Evolutionary conservation across 92 coral and sea anemone genomes (phyloP).

Genomic region (Epizoanthus ramosus): DNA sequence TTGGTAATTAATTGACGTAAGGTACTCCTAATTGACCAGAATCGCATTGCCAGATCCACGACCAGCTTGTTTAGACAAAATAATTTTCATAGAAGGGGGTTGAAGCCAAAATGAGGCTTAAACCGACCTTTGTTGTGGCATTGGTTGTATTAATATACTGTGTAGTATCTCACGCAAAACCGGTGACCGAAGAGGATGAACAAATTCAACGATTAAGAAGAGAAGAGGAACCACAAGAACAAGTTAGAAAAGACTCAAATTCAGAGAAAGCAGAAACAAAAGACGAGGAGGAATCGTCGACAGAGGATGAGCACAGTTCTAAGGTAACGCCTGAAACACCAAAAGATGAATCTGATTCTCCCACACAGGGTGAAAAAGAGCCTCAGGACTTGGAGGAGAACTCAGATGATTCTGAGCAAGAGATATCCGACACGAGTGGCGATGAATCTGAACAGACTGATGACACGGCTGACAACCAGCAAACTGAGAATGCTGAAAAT

Average conservation of each 20-base stretch:
- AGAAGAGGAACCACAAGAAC: constrained; percentile 36
- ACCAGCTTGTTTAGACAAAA: constrained; percentile 51
- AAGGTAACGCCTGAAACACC: constrained; percentile 1
- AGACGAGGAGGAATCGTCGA: constrained; percentile 25
- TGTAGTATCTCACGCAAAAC: constrained; percentile 63
- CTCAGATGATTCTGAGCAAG: constrained; percentile 51
- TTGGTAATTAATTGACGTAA: constrained; percentile 80
- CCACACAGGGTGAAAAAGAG: constrained; percentile 33
- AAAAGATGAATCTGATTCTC: constrained; percentile 6
- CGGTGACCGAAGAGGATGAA: constrained; percentile 66
- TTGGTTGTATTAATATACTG: constrained; percentile 54
- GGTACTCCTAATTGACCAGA: constrained; percentile 28
- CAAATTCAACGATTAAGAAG: constrained; percentile 17
- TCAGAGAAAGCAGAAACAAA: constrained; percentile 21
- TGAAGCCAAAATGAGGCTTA: constrained; percentile 75
- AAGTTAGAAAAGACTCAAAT: constrained; percentile 37
- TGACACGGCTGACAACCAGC: constrained; percentile 44
- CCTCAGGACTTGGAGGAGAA: constrained; percentile 11
- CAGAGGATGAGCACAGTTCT: neutral
- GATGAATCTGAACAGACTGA: constrained; percentile 50
- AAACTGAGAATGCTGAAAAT: constrained; percentile 29
- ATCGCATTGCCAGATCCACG: constrained; percentile 35
- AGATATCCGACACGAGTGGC: constrained; percentile 48
- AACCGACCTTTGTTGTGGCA: constrained; percentile 53
- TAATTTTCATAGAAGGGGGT: constrained; percentile 59